Base-by-base conservation (phyloP, 2,888 invertebrate genomes). In the Amiota communis region DNA sequence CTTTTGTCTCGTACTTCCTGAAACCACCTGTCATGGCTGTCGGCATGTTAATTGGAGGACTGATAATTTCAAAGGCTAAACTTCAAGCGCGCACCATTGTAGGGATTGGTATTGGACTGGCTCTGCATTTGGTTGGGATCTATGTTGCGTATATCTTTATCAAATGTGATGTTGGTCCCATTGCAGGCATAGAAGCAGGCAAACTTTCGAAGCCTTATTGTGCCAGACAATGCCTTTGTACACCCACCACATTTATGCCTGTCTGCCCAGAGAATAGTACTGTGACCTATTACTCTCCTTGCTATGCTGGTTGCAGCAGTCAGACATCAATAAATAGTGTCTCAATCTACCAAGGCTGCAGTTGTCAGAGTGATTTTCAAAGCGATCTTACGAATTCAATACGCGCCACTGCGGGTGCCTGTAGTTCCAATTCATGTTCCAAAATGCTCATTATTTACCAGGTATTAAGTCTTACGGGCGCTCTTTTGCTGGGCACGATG, bases 201-300 rank as follows among this genome's bases (percentile, higher is more conserved):
- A 89, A 88, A 63, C 80, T 91, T 10, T 83, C 90, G 0, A 89
- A 90, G 48, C 91, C 91, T 17, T 91, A 88, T 72, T 93, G 93
- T 79, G 92, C 93, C 75, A 88, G 87, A 48, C 83, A 91, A 57
- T 93, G 93, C 78, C 88, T 90, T 20, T 93, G 93, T 80, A 77
- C 81, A 0, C 85, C 88, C 2, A 83, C 85, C 0, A 86, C 88
- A 20, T 94, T 93, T 80, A 91, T 92, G 72, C 94, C 94, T 0
- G 91, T 94, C 47, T 94, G 94, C 81, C 91, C 92, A 2, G 90
- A 90, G 75, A 91, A 91, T 75, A 89, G 91, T 11, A 87, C 81
- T 0, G 87, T 90, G 8, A 93, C 93, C 0, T 95, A 92, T 85
- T 95, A 93, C 84, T 94, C 93, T 0, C 93, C 95, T 0, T 95